Conservation (phyloP, 2,888 invertebrate species). For the Melieria picta region DNA sequence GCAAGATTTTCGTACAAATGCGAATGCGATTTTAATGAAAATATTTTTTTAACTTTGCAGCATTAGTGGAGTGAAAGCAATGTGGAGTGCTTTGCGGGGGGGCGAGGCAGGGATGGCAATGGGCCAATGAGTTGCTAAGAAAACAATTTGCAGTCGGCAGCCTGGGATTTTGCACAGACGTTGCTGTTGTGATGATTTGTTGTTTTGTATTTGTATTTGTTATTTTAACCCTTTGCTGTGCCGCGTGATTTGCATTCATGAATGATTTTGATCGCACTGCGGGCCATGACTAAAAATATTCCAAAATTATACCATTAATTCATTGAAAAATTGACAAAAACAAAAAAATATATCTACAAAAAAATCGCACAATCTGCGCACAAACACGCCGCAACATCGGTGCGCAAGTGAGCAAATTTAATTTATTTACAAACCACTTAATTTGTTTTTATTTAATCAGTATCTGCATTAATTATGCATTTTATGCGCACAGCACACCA, state of each 20-base stretch:
- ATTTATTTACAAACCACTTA: conserved; percentile 62
- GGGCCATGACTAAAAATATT: too few species aligned
- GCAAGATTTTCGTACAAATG: conserved; percentile 36
- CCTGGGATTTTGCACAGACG: conserved; percentile 36
- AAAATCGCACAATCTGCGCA: too few species aligned
- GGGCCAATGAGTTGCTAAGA: too few species aligned
- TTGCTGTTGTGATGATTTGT: conserved; percentile 24
- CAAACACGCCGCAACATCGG: too few species aligned
- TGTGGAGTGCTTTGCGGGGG: background rate
- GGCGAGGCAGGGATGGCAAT: background rate
- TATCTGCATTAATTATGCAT: conserved; percentile 56
- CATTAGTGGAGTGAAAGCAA: conserved; percentile 43
- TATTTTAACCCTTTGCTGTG: conserved; percentile 37
- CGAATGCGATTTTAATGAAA: conserved; percentile 46
- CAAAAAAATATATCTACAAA: too few species aligned
- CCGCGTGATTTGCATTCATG: too few species aligned
- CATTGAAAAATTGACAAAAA: too few species aligned
- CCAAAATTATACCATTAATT: too few species aligned
- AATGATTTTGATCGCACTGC: too few species aligned
- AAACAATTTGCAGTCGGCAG: background rate
- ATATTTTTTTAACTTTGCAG: conserved; percentile 59
- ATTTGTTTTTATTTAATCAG: conserved; percentile 60
- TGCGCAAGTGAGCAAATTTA: conserved; percentile 32
- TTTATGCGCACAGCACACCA: conserved; percentile 49
- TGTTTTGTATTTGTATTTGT: conserved; percentile 30